Conservation (phyloP, 2,888 invertebrate genomes). For the Coelopa pilipes region DNA sequence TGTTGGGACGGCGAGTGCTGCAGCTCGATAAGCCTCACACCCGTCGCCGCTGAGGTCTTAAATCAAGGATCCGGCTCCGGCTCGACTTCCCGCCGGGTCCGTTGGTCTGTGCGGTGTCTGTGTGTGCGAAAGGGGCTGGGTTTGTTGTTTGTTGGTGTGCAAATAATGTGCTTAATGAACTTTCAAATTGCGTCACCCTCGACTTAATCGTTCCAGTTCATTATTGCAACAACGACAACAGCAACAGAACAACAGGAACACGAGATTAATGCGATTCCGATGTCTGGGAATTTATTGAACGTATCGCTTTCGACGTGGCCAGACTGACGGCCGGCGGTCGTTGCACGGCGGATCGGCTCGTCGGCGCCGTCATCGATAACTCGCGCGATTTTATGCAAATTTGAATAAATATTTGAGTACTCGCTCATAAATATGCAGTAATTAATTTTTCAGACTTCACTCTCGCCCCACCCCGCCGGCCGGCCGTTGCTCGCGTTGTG, state of each 20-base stretch:
- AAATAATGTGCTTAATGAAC: slow-evolving; percentile 39
- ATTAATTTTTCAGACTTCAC: slow-evolving; percentile 27
- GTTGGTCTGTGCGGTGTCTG: not conserved
- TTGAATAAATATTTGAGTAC: slow-evolving; percentile 23
- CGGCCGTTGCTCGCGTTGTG: not conserved
- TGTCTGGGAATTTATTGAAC: slow-evolving; percentile 15
- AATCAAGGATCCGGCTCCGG: too few relatives aligned
- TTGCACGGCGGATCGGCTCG: too few relatives aligned
- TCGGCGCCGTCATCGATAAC: too few relatives aligned
- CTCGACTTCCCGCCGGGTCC: not conserved
- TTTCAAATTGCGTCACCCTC: slow-evolving; percentile 38
- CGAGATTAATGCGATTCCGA: not conserved
- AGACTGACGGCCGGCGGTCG: slow-evolving; percentile 1
- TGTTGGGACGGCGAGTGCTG: not conserved
- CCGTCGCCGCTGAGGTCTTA: too few relatives aligned
- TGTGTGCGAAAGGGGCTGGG: too few relatives aligned
- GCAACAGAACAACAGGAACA: not conserved
- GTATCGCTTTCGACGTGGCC: not conserved
- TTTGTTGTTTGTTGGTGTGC: too few relatives aligned
- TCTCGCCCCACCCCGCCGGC: not conserved
- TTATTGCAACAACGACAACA: slow-evolving; percentile 11
- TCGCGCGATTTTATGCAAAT: slow-evolving; percentile 22
- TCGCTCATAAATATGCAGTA: slow-evolving; percentile 23
- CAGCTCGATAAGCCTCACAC: not conserved
- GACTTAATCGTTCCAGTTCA: slow-evolving; percentile 24